Conservation (phyloP, 2,113 vertebrate species). For the Otus sunia region DNA sequence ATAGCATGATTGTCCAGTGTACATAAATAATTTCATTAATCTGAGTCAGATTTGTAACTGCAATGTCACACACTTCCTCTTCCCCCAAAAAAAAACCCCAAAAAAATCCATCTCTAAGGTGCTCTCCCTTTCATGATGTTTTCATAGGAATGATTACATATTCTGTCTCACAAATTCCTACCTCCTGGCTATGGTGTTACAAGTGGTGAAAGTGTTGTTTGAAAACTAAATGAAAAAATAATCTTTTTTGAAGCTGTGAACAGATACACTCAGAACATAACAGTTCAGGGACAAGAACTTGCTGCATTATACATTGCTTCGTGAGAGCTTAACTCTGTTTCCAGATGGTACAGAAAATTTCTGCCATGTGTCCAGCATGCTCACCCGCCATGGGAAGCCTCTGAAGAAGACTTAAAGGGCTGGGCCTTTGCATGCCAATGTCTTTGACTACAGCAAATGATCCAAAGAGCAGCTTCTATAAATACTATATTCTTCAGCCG, state of each 20-base stretch:
- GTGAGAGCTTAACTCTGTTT: not conserved
- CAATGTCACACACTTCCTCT: not conserved
- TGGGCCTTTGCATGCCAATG: not conserved
- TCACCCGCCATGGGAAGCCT: not conserved
- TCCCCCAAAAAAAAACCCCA: fast-evolving
- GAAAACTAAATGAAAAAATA: not conserved
- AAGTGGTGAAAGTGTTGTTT: not conserved
- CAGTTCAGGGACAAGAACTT: not conserved
- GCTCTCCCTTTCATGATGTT: not conserved
- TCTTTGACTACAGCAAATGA: not conserved
- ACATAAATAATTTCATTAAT: not conserved
- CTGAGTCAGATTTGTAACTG: not conserved
- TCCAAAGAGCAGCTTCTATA: not conserved
- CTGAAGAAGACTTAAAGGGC: not conserved
- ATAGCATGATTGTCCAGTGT: not conserved
- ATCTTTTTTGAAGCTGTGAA: not conserved
- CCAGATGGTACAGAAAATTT: not conserved
- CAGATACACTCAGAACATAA: not conserved
- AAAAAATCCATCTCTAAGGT: not conserved
- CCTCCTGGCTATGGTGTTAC: not conserved
- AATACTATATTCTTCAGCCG: not conserved
- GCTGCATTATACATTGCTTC: not conserved
- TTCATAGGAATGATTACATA: not conserved
- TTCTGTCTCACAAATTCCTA: not conserved
- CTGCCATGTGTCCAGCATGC: not conserved